These are phyloP conservation scores for Urechis unicinctus DNA, from an alignment of 2,888 invertebrate species.

Conservation along the genomic window DNA sequence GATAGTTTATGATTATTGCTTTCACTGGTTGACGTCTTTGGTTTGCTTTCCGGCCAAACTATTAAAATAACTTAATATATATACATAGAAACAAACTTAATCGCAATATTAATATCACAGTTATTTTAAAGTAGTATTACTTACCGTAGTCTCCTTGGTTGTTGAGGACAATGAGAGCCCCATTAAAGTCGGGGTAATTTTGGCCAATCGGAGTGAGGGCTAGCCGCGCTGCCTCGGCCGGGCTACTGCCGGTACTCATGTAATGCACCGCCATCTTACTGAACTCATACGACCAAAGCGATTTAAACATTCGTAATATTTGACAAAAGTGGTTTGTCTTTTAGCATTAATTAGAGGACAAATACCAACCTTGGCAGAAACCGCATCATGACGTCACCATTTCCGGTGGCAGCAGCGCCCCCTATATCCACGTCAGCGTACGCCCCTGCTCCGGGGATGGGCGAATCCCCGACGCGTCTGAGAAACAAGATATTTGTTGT, in stretches of 20 bases:
- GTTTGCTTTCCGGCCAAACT: too few species aligned
- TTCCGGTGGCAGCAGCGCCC: constrained; percentile 65
- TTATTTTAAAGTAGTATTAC: background rate
- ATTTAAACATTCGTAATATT: too few species aligned
- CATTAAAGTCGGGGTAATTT: constrained; percentile 74
- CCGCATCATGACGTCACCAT: constrained; percentile 92
- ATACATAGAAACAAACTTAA: too few species aligned
- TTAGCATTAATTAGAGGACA: background rate
- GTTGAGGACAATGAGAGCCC: constrained; percentile 74
- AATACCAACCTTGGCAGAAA: constrained; percentile 72
- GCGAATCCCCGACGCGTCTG: constrained; percentile 69
- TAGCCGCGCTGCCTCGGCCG: constrained; percentile 59
- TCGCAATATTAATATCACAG: background rate
- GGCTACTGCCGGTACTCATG: constrained; percentile 71
- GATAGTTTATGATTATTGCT: too few species aligned
- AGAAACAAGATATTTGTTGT: constrained; percentile 1
- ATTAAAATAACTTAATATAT: too few species aligned
- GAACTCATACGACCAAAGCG: constrained; percentile 5
- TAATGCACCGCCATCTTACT: constrained; percentile 83
- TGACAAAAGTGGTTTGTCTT: too few species aligned
- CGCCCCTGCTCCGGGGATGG: constrained; percentile 84
- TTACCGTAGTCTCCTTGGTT: constrained; percentile 67
- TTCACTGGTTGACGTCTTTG: too few species aligned
- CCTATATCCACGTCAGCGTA: constrained; percentile 80
- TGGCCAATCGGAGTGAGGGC: constrained; percentile 69